Base-by-base conservation (phyloP, 2,797 vertebrate species). In the Ptychadena robeensis region DNA sequence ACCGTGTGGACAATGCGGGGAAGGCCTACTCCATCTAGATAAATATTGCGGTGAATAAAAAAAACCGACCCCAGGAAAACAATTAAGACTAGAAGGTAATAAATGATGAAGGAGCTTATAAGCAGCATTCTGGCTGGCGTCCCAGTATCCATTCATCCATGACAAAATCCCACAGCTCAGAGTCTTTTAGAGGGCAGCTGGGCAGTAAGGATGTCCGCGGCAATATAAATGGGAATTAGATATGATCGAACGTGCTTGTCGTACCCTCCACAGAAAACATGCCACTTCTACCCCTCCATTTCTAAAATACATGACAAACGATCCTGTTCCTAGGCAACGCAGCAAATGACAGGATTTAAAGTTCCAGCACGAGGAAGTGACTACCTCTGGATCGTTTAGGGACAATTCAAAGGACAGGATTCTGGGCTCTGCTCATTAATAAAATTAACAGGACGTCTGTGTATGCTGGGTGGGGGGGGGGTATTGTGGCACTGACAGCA, bases 31-130 rank as follows among this genome's bases (percentile, higher is more conserved):
- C 86, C 87, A 91, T 82, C 88, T 83, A 89, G 90, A 92, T 90
- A 92, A 91, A 90, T 90, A 93, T 93, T 92, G 93, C 44, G 31
- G 15, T 14, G n/a, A 0, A 3, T 89, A 90, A 92, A 89, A 91
- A 91, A 92, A 88, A 27, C 28, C 10, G 27, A 61, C 59, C 87
- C 89, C 71, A 88, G 91, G 89, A 87, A 94, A 93, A 94, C 91
- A 94, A 93, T 94, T 94, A 92, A 94, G 93, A 92, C 88, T 89
- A 89, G 92, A 89, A 93, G 92, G 90, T 93, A 93, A 94, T 93
- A 94, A 94, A 93, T 89, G 92, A 93, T 91, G 92, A 88, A 92
- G 90, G 88, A 91, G 88, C 88, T 87, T 90, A 88, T 81, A 88
- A 91, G 88, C 91, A 89, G 86, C 88, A 83, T 85, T 82, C 91